These are phyloP conservation scores for Synaphobranchus kaupii DNA, from an alignment of 2,797 vertebrate species.

Conservation along the genomic window DNA sequence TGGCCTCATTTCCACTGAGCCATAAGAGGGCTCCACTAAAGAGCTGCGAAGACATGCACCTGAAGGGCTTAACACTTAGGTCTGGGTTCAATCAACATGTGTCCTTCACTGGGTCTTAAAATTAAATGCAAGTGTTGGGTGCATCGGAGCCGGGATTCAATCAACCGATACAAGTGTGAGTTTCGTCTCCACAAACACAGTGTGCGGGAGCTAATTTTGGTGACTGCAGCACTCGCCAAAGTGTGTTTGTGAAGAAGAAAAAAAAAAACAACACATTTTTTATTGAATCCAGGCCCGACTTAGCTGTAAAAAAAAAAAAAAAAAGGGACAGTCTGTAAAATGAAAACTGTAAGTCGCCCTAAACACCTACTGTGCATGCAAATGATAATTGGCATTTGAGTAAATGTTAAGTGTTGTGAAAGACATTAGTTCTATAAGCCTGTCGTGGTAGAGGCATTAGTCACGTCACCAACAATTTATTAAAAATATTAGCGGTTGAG, in stretches of 20 bases:
- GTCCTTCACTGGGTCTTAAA: neutral
- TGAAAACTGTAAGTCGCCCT: neutral
- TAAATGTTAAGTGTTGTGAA: conserved; percentile 11
- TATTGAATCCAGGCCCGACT: neutral
- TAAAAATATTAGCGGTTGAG: conserved; percentile 8
- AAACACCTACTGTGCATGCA: neutral
- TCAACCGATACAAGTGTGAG: neutral
- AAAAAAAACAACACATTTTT: neutral
- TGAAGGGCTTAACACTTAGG: neutral
- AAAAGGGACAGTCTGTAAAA: neutral
- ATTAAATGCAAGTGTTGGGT: neutral
- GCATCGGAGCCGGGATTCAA: neutral
- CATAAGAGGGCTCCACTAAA: neutral
- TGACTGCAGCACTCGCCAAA: neutral
- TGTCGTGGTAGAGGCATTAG: neutral
- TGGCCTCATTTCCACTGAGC: neutral
- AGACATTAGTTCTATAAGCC: conserved; percentile 13
- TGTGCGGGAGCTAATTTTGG: neutral
- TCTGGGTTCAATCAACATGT: neutral
- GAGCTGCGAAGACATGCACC: neutral
- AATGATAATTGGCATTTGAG: conserved; percentile 7
- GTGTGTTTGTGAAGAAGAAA: neutral
- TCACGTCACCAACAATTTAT: conserved; percentile 5
- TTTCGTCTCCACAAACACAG: neutral
- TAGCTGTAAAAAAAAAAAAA: neutral